A percentile compares a stretch with the other conserved stretches of the same genome.
These are phyloP conservation scores for Polia nebulosa DNA, from an alignment of 2,888 invertebrate species.

Conservation along the genomic window DNA sequence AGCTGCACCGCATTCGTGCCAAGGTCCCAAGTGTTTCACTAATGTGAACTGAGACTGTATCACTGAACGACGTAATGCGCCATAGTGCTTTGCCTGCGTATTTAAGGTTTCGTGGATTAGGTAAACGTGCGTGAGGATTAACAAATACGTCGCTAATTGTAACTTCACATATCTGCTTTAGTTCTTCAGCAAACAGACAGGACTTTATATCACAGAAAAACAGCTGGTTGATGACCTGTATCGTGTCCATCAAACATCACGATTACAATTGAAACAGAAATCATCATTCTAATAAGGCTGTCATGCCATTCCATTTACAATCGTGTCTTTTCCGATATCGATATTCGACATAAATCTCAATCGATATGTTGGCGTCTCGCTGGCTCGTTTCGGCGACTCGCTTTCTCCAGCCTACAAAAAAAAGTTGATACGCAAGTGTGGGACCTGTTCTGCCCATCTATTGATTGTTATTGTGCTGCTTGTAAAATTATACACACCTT, in stretches of 20 bases:
- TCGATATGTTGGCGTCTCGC: conserved; percentile 64
- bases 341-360: conserved; percentile 68
- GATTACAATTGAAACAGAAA: conserved; percentile 47
- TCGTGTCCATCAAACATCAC: conserved; percentile 26
- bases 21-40: conserved; percentile 79
- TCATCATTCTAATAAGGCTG: conserved; percentile 39
- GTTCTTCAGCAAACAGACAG: neutral
- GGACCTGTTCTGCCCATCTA: conserved; percentile 74
- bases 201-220: conserved; percentile 10
- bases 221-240: conserved; percentile 12
- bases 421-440: conserved; percentile 75
- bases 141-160: conserved; percentile 9
- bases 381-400: conserved; percentile 70
- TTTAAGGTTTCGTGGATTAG: conserved; percentile 16
- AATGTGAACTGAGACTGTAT: conserved; percentile 72
- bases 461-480: conserved; percentile 72
- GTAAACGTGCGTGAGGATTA: conserved; percentile 34
- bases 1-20: conserved; percentile 77
- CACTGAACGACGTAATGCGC: conserved; percentile 62
- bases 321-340: conserved; percentile 68
- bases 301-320: conserved; percentile 58
- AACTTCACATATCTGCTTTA: conserved; percentile 2
- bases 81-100: conserved; percentile 39
- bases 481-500: conserved; percentile 62
- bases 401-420: conserved; percentile 82